phyloP scores from a whole-genome alignment of 2,113 vertebrate species.

The Mustelus asterias region DNA sequence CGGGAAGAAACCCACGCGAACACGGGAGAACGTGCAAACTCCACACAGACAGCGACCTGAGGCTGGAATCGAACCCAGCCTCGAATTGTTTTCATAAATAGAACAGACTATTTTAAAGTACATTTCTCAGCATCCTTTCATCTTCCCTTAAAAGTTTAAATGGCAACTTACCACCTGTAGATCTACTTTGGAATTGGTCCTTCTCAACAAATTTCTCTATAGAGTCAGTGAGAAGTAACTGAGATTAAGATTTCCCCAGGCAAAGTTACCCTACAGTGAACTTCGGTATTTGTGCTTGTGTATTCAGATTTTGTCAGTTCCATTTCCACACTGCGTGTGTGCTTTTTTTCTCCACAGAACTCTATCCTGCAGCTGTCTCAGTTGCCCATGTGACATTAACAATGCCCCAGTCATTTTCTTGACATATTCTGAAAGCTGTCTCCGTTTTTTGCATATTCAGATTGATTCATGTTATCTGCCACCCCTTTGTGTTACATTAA shows the following conservation, averaged over 20 bases:
- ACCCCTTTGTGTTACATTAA: background rate
- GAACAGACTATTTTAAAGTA: background rate
- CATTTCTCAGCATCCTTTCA: background rate
- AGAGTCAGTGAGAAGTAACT: background rate
- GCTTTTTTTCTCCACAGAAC: background rate
- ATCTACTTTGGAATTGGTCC: background rate
- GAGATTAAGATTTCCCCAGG: background rate
- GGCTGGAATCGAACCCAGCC: no score
- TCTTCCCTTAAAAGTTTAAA: background rate
- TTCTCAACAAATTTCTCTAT: background rate
- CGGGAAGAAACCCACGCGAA: no score
- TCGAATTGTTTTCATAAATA: background rate
- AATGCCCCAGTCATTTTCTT: background rate
- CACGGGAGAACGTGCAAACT: no score
- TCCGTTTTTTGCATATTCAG: background rate
- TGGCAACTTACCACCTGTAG: background rate
- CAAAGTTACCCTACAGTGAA: background rate
- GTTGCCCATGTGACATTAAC: background rate
- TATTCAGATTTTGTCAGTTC: background rate
- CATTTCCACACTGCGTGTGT: background rate
- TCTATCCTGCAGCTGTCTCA: background rate
- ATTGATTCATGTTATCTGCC: background rate
- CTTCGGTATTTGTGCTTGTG: background rate
- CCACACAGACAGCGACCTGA: no score
- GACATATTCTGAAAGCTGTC: background rate